A percentile compares a stretch with the other conserved stretches of the same genome.
phyloP scores from a whole-genome alignment of 1,140 invertebrate genomes.

The Neomicropteryx cornuta region DNA sequence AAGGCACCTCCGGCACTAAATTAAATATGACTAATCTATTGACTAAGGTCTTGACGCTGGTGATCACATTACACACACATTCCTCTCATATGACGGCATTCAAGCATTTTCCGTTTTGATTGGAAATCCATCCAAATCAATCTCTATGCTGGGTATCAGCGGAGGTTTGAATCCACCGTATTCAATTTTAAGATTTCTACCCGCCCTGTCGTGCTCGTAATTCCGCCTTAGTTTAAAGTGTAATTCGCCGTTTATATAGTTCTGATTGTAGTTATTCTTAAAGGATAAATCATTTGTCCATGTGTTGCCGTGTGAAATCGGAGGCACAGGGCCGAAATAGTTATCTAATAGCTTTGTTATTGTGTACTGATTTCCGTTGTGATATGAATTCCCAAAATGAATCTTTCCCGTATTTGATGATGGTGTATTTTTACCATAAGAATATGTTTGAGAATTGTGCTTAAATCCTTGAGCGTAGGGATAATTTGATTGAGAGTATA shows the following conservation, averaged over 20 bases:
- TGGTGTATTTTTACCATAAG: conserved; percentile 8
- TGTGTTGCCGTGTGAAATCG: conserved; percentile 13
- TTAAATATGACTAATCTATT: too few relatives aligned
- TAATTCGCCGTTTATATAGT: conserved; percentile 26
- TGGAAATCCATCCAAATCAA: conserved; percentile 55
- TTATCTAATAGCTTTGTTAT: conserved; percentile 15
- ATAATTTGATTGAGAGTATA: too few relatives aligned
- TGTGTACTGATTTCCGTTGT: conserved; percentile 13
- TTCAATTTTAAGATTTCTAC: conserved; percentile 57
- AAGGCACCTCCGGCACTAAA: not conserved
- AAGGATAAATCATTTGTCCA: conserved; percentile 5
- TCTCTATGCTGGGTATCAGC: conserved; percentile 65
- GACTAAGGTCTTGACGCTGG: too few relatives aligned
- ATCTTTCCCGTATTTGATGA: conserved; percentile 8
- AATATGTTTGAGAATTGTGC: too few relatives aligned
- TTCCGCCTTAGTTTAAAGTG: conserved; percentile 18
- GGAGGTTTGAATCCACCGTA: conserved; percentile 74
- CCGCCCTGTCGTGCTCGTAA: conserved; percentile 43
- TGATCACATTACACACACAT: too few relatives aligned
- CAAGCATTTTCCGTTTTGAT: conserved; percentile 26
- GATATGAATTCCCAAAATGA: too few relatives aligned
- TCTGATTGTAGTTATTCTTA: conserved; percentile 9
- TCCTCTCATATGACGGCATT: not conserved
- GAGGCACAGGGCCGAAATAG: conserved; percentile 35
- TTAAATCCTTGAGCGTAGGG: too few relatives aligned